Evolutionary conservation across 2,797 vertebrate genomes (phyloP).

Genomic region (Schizopygopsis malacanthus): DNA sequence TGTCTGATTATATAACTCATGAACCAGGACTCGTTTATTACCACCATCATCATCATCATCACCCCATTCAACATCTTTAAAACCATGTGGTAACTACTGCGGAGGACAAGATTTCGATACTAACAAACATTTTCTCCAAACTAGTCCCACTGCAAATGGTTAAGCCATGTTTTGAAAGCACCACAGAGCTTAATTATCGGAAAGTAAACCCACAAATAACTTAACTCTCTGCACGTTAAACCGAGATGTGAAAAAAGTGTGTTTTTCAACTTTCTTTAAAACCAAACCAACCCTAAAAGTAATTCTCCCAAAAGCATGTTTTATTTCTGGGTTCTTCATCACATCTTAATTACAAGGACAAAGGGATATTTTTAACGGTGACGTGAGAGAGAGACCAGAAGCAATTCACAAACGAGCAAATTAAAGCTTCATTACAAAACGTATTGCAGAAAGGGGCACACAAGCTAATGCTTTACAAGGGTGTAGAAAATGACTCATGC

Average conservation of each 20-base stretch:
- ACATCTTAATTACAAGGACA: slow-evolving; percentile 27
- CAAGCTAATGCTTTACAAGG: slow-evolving; percentile 7
- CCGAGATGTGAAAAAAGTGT: background rate
- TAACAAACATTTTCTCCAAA: background rate
- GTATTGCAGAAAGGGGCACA: background rate
- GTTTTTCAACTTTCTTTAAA: background rate
- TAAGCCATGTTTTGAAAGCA: background rate
- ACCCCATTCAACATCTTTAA: background rate
- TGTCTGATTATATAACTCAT: slow-evolving; percentile 44
- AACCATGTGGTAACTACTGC: background rate
- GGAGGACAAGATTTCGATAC: background rate
- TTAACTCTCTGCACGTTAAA: background rate
- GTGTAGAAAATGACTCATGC: slow-evolving; percentile 61
- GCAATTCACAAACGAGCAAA: background rate
- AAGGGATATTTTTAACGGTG: slow-evolving; percentile 12
- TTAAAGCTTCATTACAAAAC: slow-evolving; percentile 32
- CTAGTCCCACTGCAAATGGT: background rate
- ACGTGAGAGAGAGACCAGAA: background rate
- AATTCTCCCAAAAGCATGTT: slow-evolving; percentile 37
- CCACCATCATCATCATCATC: slow-evolving; percentile 2
- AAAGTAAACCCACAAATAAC: background rate
- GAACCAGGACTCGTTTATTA: slow-evolving; percentile 50
- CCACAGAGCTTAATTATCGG: background rate
- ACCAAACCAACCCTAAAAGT: background rate
- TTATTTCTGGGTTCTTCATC: slow-evolving; percentile 53